phyloP scores from a whole-genome alignment of 1,140 invertebrate genomes.

The Heliconius congener region DNA sequence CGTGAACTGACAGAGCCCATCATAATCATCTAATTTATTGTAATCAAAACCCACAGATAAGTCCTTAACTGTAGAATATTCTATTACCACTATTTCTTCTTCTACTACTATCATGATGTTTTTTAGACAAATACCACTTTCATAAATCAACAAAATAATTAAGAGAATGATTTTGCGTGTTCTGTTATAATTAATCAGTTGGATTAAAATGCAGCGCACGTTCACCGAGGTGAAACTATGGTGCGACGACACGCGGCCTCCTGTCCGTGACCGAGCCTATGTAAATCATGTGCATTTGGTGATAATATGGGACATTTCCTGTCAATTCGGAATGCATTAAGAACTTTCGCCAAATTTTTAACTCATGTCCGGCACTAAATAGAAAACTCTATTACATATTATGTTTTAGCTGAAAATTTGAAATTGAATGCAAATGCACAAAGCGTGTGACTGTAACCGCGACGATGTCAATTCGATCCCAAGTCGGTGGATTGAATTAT shows the following conservation, averaged over 20 bases:
- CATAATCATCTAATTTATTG: background rate
- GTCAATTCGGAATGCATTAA: slow-evolving; percentile 57
- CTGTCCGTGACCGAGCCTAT: slow-evolving; percentile 62
- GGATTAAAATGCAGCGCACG: slow-evolving; percentile 58
- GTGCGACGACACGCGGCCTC: slow-evolving; percentile 41
- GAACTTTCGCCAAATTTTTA: slow-evolving; percentile 50
- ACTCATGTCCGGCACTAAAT: background rate
- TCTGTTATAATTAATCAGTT: slow-evolving; percentile 44
- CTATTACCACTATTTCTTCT: too few relatives aligned
- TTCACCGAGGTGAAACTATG: slow-evolving; percentile 58
- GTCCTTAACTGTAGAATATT: too few relatives aligned
- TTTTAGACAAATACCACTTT: background rate
- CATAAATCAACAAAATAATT: slow-evolving; percentile 19
- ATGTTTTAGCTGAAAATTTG: background rate
- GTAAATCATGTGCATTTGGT: slow-evolving; percentile 63
- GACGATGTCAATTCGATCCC: too few relatives aligned
- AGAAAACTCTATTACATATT: background rate
- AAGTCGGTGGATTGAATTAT: too few relatives aligned
- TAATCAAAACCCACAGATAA: background rate
- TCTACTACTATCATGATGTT: background rate
- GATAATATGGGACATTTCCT: slow-evolving; percentile 72
- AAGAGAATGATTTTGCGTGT: slow-evolving; percentile 45
- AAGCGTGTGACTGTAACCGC: too few relatives aligned
- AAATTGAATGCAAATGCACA: background rate
- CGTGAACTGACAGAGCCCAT: background rate